phyloP scores from a whole-genome alignment of 2,113 vertebrate genomes.

The Odontesthes bonariensis region DNA sequence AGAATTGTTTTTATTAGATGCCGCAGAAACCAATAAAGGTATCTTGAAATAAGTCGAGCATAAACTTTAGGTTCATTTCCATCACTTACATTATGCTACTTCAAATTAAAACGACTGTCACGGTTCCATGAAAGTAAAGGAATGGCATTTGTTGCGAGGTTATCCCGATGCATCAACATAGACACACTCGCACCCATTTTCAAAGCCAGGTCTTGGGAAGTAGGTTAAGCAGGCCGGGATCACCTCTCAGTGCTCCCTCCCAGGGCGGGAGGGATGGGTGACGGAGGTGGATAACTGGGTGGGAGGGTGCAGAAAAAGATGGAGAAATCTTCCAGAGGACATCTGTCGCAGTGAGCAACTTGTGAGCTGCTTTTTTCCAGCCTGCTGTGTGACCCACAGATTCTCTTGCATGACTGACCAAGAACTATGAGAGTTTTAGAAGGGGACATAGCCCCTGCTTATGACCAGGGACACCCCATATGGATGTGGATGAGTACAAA shows the following conservation, averaged over 20 bases:
- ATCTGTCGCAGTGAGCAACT: slow-evolving; percentile 75
- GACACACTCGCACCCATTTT: slow-evolving; percentile 26
- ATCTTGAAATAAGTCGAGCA: neutral
- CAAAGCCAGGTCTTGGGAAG: slow-evolving; percentile 76
- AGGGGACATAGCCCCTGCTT: slow-evolving; percentile 51
- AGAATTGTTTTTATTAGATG: too few species aligned
- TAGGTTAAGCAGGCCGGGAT: slow-evolving; percentile 75
- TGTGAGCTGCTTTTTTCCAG: slow-evolving; percentile 72
- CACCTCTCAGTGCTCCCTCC: slow-evolving; percentile 63
- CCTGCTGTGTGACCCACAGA: slow-evolving; percentile 61
- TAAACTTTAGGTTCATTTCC: neutral
- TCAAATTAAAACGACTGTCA: neutral
- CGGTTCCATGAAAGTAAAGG: slow-evolving; percentile 15
- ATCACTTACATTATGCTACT: neutral
- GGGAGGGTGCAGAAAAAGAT: slow-evolving; percentile 32
- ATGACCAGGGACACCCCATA: slow-evolving; percentile 54
- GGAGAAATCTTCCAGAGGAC: slow-evolving; percentile 71
- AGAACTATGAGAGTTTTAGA: slow-evolving; percentile 70
- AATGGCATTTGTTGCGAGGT: slow-evolving; percentile 16
- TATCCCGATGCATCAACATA: slow-evolving; percentile 41
- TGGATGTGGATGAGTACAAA: slow-evolving; percentile 21
- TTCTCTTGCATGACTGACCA: slow-evolving; percentile 73
- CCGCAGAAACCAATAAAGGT: neutral
- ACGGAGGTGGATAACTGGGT: slow-evolving; percentile 42
- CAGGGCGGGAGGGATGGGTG: slow-evolving; percentile 56